Base-by-base conservation (phyloP, 2,113 vertebrate genomes). In the Oreochromis tanganicae region DNA sequence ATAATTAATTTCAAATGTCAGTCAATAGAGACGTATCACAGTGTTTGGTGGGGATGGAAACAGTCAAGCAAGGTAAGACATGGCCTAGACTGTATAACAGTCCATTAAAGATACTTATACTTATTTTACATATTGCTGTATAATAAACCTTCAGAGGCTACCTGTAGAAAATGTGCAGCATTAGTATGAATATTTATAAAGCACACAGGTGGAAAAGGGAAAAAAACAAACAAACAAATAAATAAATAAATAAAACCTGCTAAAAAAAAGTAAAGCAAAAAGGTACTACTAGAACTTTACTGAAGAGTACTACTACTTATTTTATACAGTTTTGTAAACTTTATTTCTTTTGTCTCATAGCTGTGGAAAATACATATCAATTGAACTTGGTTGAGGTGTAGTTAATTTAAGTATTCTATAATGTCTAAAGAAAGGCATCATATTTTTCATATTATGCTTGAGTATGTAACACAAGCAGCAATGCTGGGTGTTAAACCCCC, bases 1-100 rank as follows among this genome's bases (percentile, higher is more conserved):
- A 80, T 55, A 88, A 94, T 92, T 93, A 41, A 92, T 94, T 93
- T 87, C 21, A 93, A 94, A 94, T 95, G 94, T 93, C 94, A 95
- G 54, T 90, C 88, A 92, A 56, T 24, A 63, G n/a, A 88, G 68
- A 56, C n/a, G 9, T 68, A 80, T 66, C 29, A 14, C 87, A 50
- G 82, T 87, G 87, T 90, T 84, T 85, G 80, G 54, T 4, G 10
- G 73, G 73, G 86, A 92, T 78, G 87, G 38, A 38, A 50, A 71
- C 80, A 27, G 46, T 32, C 27, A 12, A 52, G 46, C 10, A 52
- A 52, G 10, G 27, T 52, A 78, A 52, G 27, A 52, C 71, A 17
- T 9, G 21, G 41, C 71, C 14, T 29, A 75, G 71, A 75, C 85
- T 56, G 19, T 34, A 17, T 48, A 13, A 83, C 27, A 81, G 36